These are phyloP conservation scores for Hippocampus comes DNA, from an alignment of 2,113 vertebrate genomes.

Conservation along the genomic window DNA sequence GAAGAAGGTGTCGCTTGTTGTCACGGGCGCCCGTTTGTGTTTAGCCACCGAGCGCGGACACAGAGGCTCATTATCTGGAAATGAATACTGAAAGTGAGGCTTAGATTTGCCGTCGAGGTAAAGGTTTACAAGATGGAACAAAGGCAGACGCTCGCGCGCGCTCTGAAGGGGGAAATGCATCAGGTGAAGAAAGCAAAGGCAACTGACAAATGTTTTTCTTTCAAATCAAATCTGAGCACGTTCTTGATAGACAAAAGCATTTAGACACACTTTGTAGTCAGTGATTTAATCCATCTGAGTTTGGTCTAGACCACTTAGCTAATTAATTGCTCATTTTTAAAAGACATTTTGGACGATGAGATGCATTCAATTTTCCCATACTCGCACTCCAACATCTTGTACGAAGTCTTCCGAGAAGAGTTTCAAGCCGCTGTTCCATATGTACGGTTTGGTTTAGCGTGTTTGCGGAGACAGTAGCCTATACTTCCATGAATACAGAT, in stretches of 20 bases:
- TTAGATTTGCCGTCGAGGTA: background rate
- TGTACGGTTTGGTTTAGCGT: background rate
- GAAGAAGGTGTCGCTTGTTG: background rate
- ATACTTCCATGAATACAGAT: background rate
- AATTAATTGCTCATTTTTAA: background rate
- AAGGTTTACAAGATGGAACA: background rate
- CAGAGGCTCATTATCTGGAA: background rate
- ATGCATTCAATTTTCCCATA: background rate
- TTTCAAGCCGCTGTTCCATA: background rate
- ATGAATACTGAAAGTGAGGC: background rate
- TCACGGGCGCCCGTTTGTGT: background rate
- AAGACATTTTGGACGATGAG: background rate
- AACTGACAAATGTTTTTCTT: background rate
- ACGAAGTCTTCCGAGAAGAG: background rate
- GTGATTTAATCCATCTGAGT: background rate
- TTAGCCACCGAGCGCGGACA: background rate
- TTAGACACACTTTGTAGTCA: background rate
- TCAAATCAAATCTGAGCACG: background rate
- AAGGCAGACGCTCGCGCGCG: background rate
- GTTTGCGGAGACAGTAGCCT: background rate
- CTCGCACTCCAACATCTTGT: background rate
- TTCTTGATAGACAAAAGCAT: background rate
- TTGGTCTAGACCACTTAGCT: background rate
- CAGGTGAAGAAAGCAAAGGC: background rate
- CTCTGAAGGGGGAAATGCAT: background rate